Evolutionary conservation across 2,113 vertebrate species (phyloP), one percentile per base, ranked within the genome.

Genomic region (Delphinus delphis): DNA sequence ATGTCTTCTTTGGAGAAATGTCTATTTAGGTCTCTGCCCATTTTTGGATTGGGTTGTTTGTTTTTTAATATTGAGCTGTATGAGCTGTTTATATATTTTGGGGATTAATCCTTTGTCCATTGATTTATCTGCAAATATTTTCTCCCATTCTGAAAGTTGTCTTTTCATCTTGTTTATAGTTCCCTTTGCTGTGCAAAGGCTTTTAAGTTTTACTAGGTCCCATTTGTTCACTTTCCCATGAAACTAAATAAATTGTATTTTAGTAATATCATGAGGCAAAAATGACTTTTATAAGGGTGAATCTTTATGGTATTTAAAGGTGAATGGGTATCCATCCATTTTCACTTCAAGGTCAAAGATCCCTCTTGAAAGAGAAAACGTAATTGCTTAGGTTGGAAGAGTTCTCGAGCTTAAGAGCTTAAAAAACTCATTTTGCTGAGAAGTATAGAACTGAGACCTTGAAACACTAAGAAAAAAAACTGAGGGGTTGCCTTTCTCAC

Each of bases 291-390:
- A 65, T 71, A 53, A 28, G 81, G 21, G 53, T 92, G 38, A 77
- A 20, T 70, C n/a, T 82, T 93, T 65, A 58, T 58, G 11, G n/a
- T 44, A 28, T 84, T 95, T 77, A 93, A 92, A 92, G 31, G 11
- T 74, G 7, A 93, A 79, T 81, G 60, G 82, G 77, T 65, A 82
- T 17, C 25, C 47, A 58, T 92, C 47, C 8, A 47, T 88, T 96
- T 97, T 94, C 41, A 90, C 18, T 47, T 90, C 31, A 94, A 94
- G 55, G 73, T 76, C 77, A 95, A 88, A 73, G 63, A 80, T 94
- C 58, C 89, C 55, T 92, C 47, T 74, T 65, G 53, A 93, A 93
- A 88, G 62, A 83, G 8, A 53, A 92, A 90, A 74, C 65, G 47
- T 55, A 74, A 84, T 88, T 96, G 92, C 67, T 84, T 77, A 82